Conservation (phyloP, 2,888 invertebrate species). For the Serripes groenlandicus region DNA sequence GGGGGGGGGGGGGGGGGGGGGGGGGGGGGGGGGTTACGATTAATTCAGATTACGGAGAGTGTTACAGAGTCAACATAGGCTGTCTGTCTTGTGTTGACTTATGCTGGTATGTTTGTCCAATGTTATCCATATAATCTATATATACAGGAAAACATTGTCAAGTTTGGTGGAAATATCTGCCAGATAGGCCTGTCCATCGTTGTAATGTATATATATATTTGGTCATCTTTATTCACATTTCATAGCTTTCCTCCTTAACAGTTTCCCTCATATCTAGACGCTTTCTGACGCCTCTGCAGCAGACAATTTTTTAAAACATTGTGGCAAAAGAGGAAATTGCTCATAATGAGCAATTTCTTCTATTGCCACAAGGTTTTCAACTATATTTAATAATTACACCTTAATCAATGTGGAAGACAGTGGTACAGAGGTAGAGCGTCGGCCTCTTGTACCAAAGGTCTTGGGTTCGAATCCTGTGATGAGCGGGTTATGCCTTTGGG, state of each 20-base stretch:
- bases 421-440: too few species aligned
- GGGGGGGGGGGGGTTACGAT: too few species aligned
- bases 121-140: neutral
- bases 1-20: neutral
- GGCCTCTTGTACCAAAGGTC: too few species aligned
- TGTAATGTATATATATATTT: too few species aligned
- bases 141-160: neutral
- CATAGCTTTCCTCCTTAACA: too few species aligned
- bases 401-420: too few species aligned
- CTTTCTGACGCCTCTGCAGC: neutral
- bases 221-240: too few species aligned
- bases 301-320: neutral
- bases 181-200: neutral
- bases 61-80: too few species aligned
- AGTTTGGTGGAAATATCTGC: neutral
- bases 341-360: neutral
- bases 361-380: neutral
- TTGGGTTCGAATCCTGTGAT: too few species aligned
- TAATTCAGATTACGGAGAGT: too few species aligned
- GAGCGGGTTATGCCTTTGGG: too few species aligned
- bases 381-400: too few species aligned
- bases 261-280: neutral
- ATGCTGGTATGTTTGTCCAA: neutral
- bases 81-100: neutral
- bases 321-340: neutral